Evolutionary conservation across 2,797 vertebrate genomes (phyloP).

Genomic region (Acridotheres tristis): DNA sequence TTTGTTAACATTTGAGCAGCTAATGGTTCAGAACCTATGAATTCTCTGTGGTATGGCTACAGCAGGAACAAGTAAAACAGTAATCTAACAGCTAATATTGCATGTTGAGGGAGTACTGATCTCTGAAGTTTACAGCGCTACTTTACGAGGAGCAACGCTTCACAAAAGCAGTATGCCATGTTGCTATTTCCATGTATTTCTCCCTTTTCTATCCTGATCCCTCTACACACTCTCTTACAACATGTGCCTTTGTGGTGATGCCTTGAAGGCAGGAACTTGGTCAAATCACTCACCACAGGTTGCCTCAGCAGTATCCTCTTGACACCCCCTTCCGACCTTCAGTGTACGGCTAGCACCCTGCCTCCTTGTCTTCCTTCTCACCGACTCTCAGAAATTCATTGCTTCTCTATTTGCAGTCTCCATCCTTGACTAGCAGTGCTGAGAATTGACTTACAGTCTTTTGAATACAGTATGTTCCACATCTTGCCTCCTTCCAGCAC

Average conservation of each 20-base stretch:
- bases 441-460: conserved; percentile 69
- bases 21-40: conserved; percentile 39
- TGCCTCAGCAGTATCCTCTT: not conserved
- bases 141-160: not conserved
- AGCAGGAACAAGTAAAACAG: conserved; percentile 38
- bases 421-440: conserved; percentile 68
- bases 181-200: not conserved
- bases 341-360: not conserved
- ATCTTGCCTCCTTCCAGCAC: conserved; percentile 51
- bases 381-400: conserved; percentile 54
- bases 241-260: not conserved
- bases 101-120: not conserved
- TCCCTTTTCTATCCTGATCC: not conserved
- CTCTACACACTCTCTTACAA: not conserved
- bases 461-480: conserved; percentile 63
- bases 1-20: conserved; percentile 49
- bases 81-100: conserved; percentile 50
- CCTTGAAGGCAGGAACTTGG: not conserved
- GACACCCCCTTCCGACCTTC: not conserved
- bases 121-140: not conserved
- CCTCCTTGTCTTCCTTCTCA: not conserved
- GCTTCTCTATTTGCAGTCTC: conserved; percentile 62
- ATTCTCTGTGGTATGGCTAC: conserved; percentile 4
- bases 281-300: not conserved
- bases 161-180: not conserved